Base-by-base conservation (phyloP, 1,140 invertebrate species). In the Acromyrmex heyeri region DNA sequence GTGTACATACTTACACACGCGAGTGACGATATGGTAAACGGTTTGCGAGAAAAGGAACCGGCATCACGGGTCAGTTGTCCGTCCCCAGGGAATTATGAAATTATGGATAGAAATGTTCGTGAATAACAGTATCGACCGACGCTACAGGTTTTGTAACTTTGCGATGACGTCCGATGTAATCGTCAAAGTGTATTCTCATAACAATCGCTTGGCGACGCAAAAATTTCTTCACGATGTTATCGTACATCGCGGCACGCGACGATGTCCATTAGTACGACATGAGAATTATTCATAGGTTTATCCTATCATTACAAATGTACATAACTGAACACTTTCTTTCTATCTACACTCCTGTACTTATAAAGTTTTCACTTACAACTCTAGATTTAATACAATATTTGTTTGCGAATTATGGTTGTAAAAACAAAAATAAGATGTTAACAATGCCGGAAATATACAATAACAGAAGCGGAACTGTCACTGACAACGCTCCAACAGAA, bases 1-100 rank as follows among this genome's bases (percentile, higher is more conserved):
- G 73, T 59, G 24, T 55, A 55, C 64, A 3, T 69, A 61, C 64
- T 59, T 72, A 44, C 27, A 38, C 75, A 61, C 27, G 50, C 76
- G 53, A 86, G 76, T 88, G 70, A 65, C 53, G 50, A 27, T 59
- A 64, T 76, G 87, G 61, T 78, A 85, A 85, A 78, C 50, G 44
- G 44, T 67, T 59, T 21, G 10, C 30, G 6, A 24, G 67, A 48
- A 85, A 78, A 53, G 82, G 50, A 77, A 85, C 76, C 24, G 10
- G 14, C 53, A 14, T 12, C 38, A 38, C 55, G 53, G 14, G 30
- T 34, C 64, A 38, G 48, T 38, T 50, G 69, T 62, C 38, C 70
- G 6, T 61, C 38, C 38, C 18, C 14, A 12, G 57, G 55, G 69
- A 75, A 61, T 83, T 50, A 50, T 69, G 30, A 64, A 79, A 79